Conservation (phyloP, 2,797 vertebrate species). For the Xiphophorus birchmanni region DNA sequence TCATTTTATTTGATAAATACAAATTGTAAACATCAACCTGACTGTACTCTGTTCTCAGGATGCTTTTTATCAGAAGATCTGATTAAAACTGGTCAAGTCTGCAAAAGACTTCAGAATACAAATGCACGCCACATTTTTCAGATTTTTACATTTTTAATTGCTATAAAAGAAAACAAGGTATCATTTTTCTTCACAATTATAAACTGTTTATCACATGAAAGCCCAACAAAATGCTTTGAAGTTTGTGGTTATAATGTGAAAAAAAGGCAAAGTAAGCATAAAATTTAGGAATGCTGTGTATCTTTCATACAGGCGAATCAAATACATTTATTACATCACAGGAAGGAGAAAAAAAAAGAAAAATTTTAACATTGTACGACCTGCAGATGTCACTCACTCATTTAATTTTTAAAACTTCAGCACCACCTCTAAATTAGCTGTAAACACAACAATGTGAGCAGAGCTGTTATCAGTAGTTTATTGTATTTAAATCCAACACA, state of each 20-base stretch:
- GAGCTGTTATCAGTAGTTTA: slow-evolving; percentile 99
- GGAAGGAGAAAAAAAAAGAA: not conserved
- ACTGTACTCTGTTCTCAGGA: not conserved
- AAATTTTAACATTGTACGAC: not conserved
- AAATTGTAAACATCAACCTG: not conserved
- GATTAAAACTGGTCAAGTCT: not conserved
- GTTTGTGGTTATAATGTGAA: not conserved
- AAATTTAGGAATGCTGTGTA: not conserved
- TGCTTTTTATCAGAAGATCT: not conserved
- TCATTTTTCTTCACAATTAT: not conserved
- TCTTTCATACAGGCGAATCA: not conserved
- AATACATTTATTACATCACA: not conserved
- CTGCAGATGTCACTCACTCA: not conserved
- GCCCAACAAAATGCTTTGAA: not conserved
- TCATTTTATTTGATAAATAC: not conserved
- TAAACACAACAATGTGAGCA: slow-evolving; percentile 81
- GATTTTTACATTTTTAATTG: not conserved
- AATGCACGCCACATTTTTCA: not conserved
- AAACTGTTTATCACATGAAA: not conserved
- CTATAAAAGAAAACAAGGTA: not conserved
- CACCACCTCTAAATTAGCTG: not conserved
- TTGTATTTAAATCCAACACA: slow-evolving; percentile 97
- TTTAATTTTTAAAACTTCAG: not conserved
- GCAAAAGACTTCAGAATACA: not conserved
- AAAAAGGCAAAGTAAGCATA: not conserved